Percentiles rank a stretch among this genome's conserved stretches.
Evolutionary conservation across 2,797 vertebrate species (phyloP).

Genomic region (Syndactyla subalaris): DNA sequence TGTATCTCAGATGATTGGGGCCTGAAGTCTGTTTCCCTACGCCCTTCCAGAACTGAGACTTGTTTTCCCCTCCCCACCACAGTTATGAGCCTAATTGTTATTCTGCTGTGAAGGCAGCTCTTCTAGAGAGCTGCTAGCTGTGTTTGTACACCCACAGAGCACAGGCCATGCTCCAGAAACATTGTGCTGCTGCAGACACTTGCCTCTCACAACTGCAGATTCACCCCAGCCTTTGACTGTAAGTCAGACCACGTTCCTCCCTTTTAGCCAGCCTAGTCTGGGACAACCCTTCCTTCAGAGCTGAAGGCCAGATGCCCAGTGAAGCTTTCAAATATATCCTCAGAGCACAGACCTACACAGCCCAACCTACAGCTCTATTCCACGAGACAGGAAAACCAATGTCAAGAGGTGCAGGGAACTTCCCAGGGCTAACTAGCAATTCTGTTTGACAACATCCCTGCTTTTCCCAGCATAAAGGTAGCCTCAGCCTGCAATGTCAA

Average conservation of each 20-base stretch:
- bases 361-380: not conserved
- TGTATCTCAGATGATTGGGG: not conserved
- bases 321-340: not conserved
- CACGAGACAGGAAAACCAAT: not conserved
- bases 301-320: not conserved
- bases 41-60: not conserved
- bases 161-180: not conserved
- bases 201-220: not conserved
- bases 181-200: accelerated
- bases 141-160: not conserved
- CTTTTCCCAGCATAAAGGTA: not conserved
- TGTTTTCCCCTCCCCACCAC: not conserved
- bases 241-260: not conserved
- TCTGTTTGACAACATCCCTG: not conserved
- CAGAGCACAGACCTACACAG: not conserved
- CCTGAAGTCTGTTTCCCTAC: not conserved
- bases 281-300: not conserved
- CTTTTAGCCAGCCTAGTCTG: not conserved
- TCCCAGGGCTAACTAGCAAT: not conserved
- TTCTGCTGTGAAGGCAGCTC: not conserved
- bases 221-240: not conserved
- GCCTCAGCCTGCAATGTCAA: not conserved
- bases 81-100: not conserved
- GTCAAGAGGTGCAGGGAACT: not conserved
- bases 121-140: not conserved